Conservation (phyloP, 1,140 invertebrate genomes). For the Danaus melanippus region DNA sequence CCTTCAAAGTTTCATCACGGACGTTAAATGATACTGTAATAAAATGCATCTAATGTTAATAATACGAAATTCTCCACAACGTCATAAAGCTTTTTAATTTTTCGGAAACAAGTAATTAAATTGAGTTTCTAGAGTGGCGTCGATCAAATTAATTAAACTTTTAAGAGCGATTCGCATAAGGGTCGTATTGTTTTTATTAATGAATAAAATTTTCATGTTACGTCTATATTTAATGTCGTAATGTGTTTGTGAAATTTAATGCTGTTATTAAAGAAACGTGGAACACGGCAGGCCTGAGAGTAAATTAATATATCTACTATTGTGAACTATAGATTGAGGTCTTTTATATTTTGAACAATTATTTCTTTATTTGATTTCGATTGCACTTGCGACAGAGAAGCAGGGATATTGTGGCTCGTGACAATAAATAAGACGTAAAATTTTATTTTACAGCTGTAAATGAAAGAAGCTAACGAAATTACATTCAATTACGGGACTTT, state of each 20-base stretch:
- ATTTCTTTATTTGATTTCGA: no score
- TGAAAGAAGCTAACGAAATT: slow-evolving; percentile 68
- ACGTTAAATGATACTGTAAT: slow-evolving; percentile 8
- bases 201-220: slow-evolving; percentile 40
- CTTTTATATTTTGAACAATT: no score
- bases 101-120: slow-evolving; percentile 45
- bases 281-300: no score
- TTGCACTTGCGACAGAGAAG: slow-evolving; percentile 20
- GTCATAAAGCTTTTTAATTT: slow-evolving; percentile 32
- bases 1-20: slow-evolving; percentile 1
- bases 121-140: slow-evolving; percentile 35
- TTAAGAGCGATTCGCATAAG: slow-evolving; percentile 27
- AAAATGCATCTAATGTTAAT: slow-evolving; percentile 11
- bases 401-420: slow-evolving; percentile 55
- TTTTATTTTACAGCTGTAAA: slow-evolving; percentile 68
- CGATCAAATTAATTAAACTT: slow-evolving; percentile 56
- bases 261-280: no score
- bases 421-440: slow-evolving; percentile 68
- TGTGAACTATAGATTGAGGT: no score
- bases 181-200: slow-evolving; percentile 44
- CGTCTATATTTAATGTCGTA: neutral
- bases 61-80: slow-evolving; percentile 5
- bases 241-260: no score
- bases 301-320: no score
- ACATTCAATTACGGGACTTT: slow-evolving; percentile 64